Conservation (phyloP, 1,140 invertebrate genomes). For the Drosophila azteca region DNA sequence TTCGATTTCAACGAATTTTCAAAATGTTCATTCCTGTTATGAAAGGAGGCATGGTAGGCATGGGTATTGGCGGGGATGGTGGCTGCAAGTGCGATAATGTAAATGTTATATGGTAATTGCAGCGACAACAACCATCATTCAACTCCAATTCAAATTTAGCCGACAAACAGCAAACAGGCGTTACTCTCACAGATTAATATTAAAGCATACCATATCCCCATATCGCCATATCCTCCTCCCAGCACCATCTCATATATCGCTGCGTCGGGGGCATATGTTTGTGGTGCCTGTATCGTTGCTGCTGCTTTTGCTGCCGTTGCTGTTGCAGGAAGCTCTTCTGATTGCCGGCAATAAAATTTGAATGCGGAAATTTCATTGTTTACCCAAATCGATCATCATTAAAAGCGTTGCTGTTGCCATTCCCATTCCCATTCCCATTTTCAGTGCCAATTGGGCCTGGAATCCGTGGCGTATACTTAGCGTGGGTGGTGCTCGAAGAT, state of each 20-base stretch:
- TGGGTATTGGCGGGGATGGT: no score
- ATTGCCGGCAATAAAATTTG: constrained; percentile 79
- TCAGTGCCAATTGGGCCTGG: constrained; percentile 68
- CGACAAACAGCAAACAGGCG: constrained; percentile 66
- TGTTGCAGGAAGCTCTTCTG: constrained; percentile 55
- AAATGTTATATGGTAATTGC: constrained; percentile 34
- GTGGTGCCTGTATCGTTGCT: constrained; percentile 7
- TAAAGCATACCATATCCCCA: constrained; percentile 19
- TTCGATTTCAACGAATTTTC: no score
- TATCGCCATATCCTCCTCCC: constrained; percentile 17
- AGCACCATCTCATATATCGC: constrained; percentile 10
- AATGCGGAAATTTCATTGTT: constrained; percentile 79
- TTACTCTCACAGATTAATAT: constrained; percentile 58
- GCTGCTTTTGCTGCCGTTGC: no score
- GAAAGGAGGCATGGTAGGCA: no score
- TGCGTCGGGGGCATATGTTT: constrained; percentile 30
- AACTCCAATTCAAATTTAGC: constrained; percentile 56
- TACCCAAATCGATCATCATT: constrained; percentile 81
- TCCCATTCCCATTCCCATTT: constrained; percentile 38
- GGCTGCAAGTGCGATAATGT: constrained; percentile 22
- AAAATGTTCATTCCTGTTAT: no score
- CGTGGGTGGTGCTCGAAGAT: constrained; percentile 18
- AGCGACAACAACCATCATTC: constrained; percentile 49
- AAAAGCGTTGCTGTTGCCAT: constrained; percentile 62
- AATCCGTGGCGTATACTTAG: constrained; percentile 74